A percentile compares a stretch with the other conserved stretches of the same genome.
Conservation (phyloP, 2,797 vertebrate genomes). For the Coreius guichenoti region DNA sequence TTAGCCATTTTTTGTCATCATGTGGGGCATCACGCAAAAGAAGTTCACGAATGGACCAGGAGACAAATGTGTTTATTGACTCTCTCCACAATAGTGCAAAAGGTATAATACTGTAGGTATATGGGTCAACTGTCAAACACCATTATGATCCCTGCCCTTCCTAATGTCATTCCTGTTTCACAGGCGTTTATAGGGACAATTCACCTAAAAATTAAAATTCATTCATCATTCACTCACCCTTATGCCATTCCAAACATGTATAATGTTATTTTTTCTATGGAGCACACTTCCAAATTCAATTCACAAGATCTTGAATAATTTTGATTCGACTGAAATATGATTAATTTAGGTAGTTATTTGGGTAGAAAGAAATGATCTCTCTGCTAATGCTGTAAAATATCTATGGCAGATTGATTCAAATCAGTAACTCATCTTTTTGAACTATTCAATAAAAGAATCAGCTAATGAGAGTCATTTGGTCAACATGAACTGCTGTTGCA, state of each 20-base stretch:
- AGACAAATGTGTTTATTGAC: slow-evolving; percentile 15
- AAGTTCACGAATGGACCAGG: neutral
- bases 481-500: neutral
- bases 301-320: neutral
- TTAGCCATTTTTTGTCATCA: slow-evolving; percentile 16
- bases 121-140: neutral
- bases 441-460: neutral
- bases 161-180: neutral
- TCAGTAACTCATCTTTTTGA: neutral
- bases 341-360: neutral
- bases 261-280: neutral
- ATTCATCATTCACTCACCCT: neutral
- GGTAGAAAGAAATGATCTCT: neutral
- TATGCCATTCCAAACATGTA: neutral
- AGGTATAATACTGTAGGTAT: neutral
- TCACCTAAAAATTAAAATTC: neutral
- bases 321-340: neutral
- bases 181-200: neutral
- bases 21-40: neutral
- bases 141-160: slow-evolving; percentile 5
- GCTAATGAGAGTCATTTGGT: neutral
- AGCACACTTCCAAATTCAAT: neutral
- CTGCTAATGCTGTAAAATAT: neutral
- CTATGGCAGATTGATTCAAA: neutral
- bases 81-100: slow-evolving; percentile 2